These are phyloP conservation scores for Addax nasomaculatus DNA, from an alignment of 2,113 vertebrate species.

Conservation along the genomic window DNA sequence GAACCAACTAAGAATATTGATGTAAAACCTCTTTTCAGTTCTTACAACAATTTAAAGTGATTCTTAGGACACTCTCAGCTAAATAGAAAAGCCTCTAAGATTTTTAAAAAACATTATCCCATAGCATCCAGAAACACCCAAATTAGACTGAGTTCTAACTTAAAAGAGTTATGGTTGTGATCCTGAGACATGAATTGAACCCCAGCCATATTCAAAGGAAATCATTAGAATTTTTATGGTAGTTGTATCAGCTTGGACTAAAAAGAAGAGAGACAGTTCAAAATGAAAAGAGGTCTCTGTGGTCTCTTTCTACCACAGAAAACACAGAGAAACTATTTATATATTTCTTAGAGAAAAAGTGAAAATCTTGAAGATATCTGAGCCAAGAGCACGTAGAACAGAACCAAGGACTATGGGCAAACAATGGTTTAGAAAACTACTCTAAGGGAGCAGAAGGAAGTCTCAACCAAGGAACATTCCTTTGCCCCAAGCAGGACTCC, in stretches of 20 bases:
- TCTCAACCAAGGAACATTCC: background rate
- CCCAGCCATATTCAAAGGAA: background rate
- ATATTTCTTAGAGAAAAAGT: background rate
- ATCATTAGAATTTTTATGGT: background rate
- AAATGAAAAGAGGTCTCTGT: background rate
- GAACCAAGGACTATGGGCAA: background rate
- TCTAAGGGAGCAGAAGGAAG: background rate
- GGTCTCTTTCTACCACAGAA: background rate
- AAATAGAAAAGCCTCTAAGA: background rate
- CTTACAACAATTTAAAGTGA: background rate
- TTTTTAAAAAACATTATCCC: background rate
- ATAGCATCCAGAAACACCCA: background rate
- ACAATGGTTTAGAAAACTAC: background rate
- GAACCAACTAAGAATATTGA: background rate
- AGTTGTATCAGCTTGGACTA: background rate
- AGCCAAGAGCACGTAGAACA: background rate
- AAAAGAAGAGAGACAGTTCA: background rate
- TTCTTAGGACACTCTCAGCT: background rate
- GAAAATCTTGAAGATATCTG: background rate
- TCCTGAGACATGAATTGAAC: background rate
- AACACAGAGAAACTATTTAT: background rate
- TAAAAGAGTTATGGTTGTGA: background rate
- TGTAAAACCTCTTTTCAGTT: background rate
- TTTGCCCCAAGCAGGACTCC: background rate
- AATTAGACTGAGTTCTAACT: background rate